Percentiles rank a stretch among this genome's conserved stretches.
Conservation (phyloP, 2,797 vertebrate species). For the Nannoperca australis region DNA sequence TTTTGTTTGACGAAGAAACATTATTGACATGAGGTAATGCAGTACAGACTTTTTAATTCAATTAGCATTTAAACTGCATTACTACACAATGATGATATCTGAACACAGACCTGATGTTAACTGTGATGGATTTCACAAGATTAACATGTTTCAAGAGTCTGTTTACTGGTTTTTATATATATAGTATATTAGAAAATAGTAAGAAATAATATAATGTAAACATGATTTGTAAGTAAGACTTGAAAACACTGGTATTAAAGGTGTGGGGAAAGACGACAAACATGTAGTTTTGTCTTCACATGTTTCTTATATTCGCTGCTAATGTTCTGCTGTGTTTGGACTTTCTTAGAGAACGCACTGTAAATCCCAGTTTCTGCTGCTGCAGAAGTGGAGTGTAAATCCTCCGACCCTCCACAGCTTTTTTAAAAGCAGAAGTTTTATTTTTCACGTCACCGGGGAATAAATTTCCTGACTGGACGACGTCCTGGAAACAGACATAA, state of each 20-base stretch:
- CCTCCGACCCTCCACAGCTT: not conserved
- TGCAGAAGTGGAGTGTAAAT: conserved; percentile 3
- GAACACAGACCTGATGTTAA: not conserved
- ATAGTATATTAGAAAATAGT: not conserved
- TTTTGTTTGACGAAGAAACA: not conserved
- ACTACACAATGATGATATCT: not conserved
- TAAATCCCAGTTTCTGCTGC: conserved; percentile 11
- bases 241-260: not conserved
- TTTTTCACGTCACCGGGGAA: conserved; percentile 30
- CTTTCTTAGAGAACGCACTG: not conserved
- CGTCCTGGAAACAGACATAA: conserved; percentile 57
- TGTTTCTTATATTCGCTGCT: too few relatives aligned
- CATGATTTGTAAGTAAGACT: not conserved
- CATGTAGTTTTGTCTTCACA: too few relatives aligned
- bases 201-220: not conserved
- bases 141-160: not conserved
- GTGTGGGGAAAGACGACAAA: not conserved
- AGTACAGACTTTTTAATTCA: not conserved
- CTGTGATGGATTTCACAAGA: not conserved
- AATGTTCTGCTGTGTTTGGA: not conserved
- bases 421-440: conserved; percentile 26
- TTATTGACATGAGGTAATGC: not conserved
- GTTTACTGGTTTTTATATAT: not conserved
- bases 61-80: not conserved
- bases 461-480: conserved; percentile 47